A percentile compares a stretch with the other conserved stretches of the same genome.
Conservation (phyloP, 2,888 invertebrate species). For the Plebejus anna region DNA sequence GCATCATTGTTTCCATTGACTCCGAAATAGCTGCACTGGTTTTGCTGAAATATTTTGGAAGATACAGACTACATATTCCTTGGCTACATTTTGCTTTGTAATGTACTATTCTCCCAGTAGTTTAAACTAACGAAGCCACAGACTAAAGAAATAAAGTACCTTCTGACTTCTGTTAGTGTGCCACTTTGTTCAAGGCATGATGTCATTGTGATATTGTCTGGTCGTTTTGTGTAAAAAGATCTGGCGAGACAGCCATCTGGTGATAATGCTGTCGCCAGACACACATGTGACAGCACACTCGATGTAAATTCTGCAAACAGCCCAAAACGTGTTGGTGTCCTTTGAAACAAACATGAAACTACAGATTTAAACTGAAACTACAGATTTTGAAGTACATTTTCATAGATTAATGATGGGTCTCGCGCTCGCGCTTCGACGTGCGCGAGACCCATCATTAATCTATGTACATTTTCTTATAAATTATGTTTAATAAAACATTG, state of each 20-base stretch:
- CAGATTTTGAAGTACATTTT: too few relatives aligned
- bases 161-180: background rate
- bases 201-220: constrained; percentile 15
- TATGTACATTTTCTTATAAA: too few relatives aligned
- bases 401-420: too few relatives aligned
- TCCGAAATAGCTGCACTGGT: too few relatives aligned
- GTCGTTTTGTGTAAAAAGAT: constrained; percentile 15
- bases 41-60: too few relatives aligned
- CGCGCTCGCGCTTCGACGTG: too few relatives aligned
- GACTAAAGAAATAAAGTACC: background rate
- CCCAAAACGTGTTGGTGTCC: background rate
- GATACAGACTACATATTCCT: too few relatives aligned
- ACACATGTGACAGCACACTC: background rate
- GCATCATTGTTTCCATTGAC: too few relatives aligned
- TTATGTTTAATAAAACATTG: too few relatives aligned
- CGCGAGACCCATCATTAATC: too few relatives aligned
- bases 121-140: background rate
- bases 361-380: too few relatives aligned
- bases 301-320: background rate
- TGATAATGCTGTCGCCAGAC: background rate
- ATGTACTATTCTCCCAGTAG: background rate
- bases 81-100: too few relatives aligned
- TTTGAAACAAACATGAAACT: background rate
- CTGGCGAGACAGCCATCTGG: constrained; percentile 14
- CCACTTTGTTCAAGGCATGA: background rate